Evolutionary conservation across 2,797 vertebrate genomes (phyloP).

Genomic region (Acipenser transmontanus): DNA sequence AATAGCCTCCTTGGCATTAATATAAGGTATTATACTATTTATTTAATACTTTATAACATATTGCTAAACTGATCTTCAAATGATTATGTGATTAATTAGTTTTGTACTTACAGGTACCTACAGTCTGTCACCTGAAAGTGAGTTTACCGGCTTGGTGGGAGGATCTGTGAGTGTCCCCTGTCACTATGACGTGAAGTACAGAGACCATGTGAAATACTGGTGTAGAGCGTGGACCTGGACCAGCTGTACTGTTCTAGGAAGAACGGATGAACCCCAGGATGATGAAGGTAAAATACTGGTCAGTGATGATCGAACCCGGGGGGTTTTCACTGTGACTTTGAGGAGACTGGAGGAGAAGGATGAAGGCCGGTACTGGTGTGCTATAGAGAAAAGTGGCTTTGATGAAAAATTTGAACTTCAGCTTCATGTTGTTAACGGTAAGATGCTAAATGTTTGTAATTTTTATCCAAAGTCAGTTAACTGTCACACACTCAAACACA

Average conservation of each 20-base stretch:
- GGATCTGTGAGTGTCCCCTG: constrained; percentile 27
- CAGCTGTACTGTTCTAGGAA: not conserved
- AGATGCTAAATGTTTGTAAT: too few species aligned
- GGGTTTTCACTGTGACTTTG: constrained; percentile 23
- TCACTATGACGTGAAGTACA: constrained; percentile 18
- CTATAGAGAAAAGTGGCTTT: not conserved
- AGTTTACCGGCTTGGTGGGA: constrained; percentile 21
- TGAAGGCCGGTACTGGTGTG: constrained; percentile 18
- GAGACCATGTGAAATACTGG: constrained; percentile 20
- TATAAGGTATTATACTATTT: too few species aligned
- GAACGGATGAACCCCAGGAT: not conserved
- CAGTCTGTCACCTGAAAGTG: constrained; percentile 4
- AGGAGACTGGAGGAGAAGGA: constrained; percentile 10
- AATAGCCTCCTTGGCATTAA: too few species aligned
- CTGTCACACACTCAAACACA: too few species aligned
- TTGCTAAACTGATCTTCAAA: too few species aligned
- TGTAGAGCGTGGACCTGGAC: not conserved
- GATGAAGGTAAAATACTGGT: not conserved
- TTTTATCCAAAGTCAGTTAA: too few species aligned
- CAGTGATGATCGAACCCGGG: constrained; percentile 18
- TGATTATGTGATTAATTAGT: too few species aligned
- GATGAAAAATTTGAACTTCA: too few species aligned
- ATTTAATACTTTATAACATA: too few species aligned
- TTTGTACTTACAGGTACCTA: constrained; percentile 11
- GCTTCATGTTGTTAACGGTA: too few species aligned